Evolutionary conservation across 1,140 invertebrate species (phyloP).

Genomic region (Drosophila kikkawai): DNA sequence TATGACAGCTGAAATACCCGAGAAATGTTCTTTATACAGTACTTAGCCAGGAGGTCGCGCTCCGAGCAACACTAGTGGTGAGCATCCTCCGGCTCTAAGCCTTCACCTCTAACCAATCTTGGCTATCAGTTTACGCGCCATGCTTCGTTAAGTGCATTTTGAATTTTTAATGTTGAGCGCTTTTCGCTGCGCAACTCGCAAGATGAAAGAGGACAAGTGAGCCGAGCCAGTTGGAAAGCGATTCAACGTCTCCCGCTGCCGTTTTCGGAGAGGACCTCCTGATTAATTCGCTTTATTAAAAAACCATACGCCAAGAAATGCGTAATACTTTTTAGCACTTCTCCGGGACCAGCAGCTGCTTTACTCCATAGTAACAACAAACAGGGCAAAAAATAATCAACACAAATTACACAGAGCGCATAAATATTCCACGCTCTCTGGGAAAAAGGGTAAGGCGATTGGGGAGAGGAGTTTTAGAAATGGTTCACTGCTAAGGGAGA

Average conservation of each 20-base stretch:
- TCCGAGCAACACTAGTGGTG: slow-evolving; percentile 37
- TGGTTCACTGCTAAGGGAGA: slow-evolving; percentile 7
- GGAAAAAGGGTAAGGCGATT: slow-evolving; percentile 10
- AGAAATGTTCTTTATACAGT: slow-evolving; percentile 14
- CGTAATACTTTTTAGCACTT: slow-evolving; percentile 65
- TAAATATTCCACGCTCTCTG: slow-evolving; percentile 56
- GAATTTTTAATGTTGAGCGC: slow-evolving; percentile 77
- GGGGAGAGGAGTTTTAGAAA: slow-evolving; percentile 16
- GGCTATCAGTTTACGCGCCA: slow-evolving; percentile 81
- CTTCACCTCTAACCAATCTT: slow-evolving; percentile 31
- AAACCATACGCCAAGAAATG: slow-evolving; percentile 72
- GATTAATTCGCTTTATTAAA: slow-evolving; percentile 82
- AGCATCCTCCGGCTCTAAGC: background rate
- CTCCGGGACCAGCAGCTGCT: slow-evolving; percentile 42
- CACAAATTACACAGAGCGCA: slow-evolving; percentile 70
- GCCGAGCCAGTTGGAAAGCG: slow-evolving; percentile 19
- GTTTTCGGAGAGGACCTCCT: slow-evolving; percentile 33
- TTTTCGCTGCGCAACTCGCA: slow-evolving; percentile 27
- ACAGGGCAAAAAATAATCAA: slow-evolving; percentile 71
- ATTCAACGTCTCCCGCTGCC: slow-evolving; percentile 5
- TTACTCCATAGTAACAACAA: slow-evolving; percentile 44
- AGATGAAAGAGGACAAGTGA: slow-evolving; percentile 18
- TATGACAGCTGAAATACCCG: slow-evolving; percentile 5
- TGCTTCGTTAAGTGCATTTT: slow-evolving; percentile 83
- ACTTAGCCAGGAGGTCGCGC: slow-evolving; percentile 12